phyloP scores from a whole-genome alignment of 30 jellyfish, hydroid and myxozoan species.

The Aurelia aurita region DNA sequence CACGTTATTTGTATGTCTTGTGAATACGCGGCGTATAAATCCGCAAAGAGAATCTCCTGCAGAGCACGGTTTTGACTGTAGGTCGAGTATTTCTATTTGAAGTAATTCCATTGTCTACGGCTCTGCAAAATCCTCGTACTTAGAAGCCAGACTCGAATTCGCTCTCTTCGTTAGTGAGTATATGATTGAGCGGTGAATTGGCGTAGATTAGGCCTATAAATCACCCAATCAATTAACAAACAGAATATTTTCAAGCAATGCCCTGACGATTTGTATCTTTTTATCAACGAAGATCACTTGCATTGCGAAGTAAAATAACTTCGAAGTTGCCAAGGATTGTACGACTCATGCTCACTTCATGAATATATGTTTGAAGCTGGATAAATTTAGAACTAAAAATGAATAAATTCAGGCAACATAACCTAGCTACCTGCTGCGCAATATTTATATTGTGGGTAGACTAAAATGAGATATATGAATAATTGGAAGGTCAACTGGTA shows the following conservation, averaged over 20 bases:
- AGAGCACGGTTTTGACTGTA: conserved; percentile 80
- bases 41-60: conserved; percentile 86
- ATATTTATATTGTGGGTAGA: conserved; percentile 3
- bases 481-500: too few species aligned
- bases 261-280: too few species aligned
- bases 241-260: too few species aligned
- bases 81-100: conserved; percentile 74
- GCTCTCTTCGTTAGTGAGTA: conserved; percentile 43
- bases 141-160: conserved; percentile 57
- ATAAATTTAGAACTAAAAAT: conserved; percentile 5
- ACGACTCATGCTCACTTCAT: too few species aligned
- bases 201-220: conserved; percentile 1
- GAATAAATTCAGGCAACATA: conserved; percentile 7
- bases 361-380: too few species aligned
- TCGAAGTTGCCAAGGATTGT: too few species aligned
- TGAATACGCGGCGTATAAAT: conserved; percentile 70
- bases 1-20: conserved; percentile 21
- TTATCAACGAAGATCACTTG: too few species aligned
- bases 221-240: conserved; percentile 14
- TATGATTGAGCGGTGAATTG: conserved; percentile 26
- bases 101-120: conserved; percentile 73
- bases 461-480: not conserved
- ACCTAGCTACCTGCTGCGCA: conserved; percentile 41
- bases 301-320: too few species aligned
- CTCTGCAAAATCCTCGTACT: conserved; percentile 31